A percentile compares a stretch with the other conserved stretches of the same genome.
Conservation (phyloP, 2,113 vertebrate genomes). For the Otis tarda region DNA sequence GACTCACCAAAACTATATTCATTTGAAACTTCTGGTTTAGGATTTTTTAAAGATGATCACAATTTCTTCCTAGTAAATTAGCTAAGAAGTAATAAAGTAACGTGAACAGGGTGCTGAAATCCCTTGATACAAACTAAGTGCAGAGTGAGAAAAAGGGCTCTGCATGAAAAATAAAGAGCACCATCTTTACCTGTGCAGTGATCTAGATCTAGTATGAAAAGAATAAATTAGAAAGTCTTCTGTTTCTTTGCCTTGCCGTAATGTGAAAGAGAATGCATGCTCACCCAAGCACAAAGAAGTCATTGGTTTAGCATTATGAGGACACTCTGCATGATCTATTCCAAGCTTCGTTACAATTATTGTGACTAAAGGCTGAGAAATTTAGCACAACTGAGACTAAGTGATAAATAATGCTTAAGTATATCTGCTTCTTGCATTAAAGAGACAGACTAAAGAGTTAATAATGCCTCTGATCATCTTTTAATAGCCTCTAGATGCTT, state of each 20-base stretch:
- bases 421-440: background rate
- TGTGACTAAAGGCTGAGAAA: background rate
- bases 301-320: background rate
- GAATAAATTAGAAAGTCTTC: background rate
- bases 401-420: constrained; percentile 20
- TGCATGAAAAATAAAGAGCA: background rate
- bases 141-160: background rate
- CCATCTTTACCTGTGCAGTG: background rate
- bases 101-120: background rate
- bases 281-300: background rate
- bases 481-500: constrained; percentile 45
- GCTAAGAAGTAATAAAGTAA: background rate
- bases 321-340: background rate
- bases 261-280: background rate
- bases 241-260: background rate
- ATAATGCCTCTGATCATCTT: constrained; percentile 50
- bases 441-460: constrained; percentile 54
- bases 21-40: background rate
- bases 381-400: background rate
- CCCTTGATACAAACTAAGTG: background rate
- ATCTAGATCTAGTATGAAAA: background rate
- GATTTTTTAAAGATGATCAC: background rate
- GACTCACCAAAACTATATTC: background rate
- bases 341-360: background rate
- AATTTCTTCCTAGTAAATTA: background rate